Percentiles rank a stretch among this genome's conserved stretches.
Evolutionary conservation across 2,797 vertebrate species (phyloP).

Genomic region (Lepus oiostolus): DNA sequence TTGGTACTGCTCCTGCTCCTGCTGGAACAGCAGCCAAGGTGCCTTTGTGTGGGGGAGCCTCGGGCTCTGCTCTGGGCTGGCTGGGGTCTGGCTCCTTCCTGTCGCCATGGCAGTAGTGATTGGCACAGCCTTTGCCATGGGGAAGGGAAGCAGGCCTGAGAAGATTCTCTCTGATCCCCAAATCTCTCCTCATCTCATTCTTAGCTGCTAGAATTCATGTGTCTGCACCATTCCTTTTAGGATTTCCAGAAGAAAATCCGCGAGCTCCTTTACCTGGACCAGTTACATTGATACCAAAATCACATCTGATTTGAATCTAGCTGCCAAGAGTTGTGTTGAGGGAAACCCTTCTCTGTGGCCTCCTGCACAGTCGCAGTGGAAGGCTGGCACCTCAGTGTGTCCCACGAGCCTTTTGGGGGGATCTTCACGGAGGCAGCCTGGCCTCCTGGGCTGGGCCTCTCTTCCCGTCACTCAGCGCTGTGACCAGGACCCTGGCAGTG

Average conservation of each 20-base stretch:
- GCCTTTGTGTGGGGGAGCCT: background rate
- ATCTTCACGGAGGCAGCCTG: background rate
- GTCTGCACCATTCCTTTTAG: background rate
- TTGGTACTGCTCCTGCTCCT: background rate
- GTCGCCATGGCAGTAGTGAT: background rate
- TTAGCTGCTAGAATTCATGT: slow-evolving; percentile 20
- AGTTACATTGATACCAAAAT: slow-evolving; percentile 53
- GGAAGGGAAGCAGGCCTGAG: background rate
- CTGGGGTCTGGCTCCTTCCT: background rate
- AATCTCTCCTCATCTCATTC: slow-evolving; percentile 24
- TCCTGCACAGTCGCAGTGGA: background rate
- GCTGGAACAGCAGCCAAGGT: background rate
- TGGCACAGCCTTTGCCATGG: background rate
- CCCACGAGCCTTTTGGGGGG: background rate
- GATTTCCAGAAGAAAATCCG: slow-evolving; percentile 60
- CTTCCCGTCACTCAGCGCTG: background rate
- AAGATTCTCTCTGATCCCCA: background rate
- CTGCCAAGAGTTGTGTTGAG: slow-evolving; percentile 42
- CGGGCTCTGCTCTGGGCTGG: background rate
- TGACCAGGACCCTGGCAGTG: accelerated
- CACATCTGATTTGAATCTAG: slow-evolving; percentile 55
- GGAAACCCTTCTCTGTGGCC: background rate
- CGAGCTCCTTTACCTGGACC: background rate
- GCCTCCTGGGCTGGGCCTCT: accelerated
- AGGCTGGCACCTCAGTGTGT: background rate